Base-by-base conservation (phyloP, 2,797 vertebrate species). In the Cossypha heuglini region DNA sequence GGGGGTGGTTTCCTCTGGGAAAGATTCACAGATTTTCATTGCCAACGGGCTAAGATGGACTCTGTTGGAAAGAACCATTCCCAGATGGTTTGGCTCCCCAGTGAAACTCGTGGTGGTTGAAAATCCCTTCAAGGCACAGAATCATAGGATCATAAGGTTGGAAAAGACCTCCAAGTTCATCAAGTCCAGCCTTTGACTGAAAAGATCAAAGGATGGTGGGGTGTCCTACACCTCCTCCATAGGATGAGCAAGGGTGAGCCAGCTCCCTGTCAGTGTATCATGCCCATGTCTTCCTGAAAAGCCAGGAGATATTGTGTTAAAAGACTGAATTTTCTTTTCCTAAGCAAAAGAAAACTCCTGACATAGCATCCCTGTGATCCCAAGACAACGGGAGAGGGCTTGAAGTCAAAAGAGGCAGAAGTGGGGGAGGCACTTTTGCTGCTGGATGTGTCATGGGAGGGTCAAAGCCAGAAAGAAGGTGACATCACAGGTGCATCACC, bases 301-400 rank as follows among this genome's bases (percentile, higher is more conserved):
- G 21, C 28, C 33, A 69, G 81, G 46, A 83, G 28, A 21, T 16
- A 5, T 18, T 66, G 17, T 38, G 11, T 54, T 78, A 42, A 63
- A 80, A 78, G 29, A 38, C 42, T 31, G 51, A 71, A 79, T 45
- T 59, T 49, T 28, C 48, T 67, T 90, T 52, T 33, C 67, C 37
- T 45, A 37, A 76, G 71, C 1, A 2, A 40, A 91, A 51, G 48
- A 71, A 45, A 88, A 18, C 28, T 21, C 29, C 24, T 8, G 3
- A 35, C 8, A 7, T 11, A 42, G 29, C 2, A 3, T 13, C 58
- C 33, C 73, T 33, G 62, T 1, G 8, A 55, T 15, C 46, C 10
- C 0, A 2, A 82, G 40, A 35, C 40, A 17, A 15, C 0, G 0
- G 40, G 43, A 58, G 24, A 82, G 40, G 61, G 67, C 13, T 79